These are phyloP conservation scores for Drosophila burlai DNA, from an alignment of 1,140 invertebrate species.

Conservation along the genomic window DNA sequence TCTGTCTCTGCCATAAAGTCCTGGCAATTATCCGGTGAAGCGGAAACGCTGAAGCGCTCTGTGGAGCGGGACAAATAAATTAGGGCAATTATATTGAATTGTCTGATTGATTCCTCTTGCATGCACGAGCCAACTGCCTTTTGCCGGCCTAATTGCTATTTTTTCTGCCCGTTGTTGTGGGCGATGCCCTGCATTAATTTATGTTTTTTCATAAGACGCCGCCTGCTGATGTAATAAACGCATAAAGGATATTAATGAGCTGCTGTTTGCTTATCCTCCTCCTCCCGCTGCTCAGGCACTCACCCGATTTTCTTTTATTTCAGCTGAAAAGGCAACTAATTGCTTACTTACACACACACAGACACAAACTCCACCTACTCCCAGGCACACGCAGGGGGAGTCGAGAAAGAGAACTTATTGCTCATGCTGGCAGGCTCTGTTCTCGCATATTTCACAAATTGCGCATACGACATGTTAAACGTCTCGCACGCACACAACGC, in stretches of 20 bases:
- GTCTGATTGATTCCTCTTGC: constrained; percentile 70
- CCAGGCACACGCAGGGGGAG: background rate
- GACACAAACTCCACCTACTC: constrained; percentile 5
- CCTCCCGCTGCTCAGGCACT: constrained; percentile 1
- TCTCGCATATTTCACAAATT: constrained; percentile 81
- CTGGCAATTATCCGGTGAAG: constrained; percentile 52
- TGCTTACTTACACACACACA: constrained; percentile 69
- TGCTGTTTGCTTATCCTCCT: constrained; percentile 67
- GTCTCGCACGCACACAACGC: constrained; percentile 52
- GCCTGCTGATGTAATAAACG: constrained; percentile 75
- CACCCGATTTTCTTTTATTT: constrained; percentile 76
- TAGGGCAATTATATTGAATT: constrained; percentile 72
- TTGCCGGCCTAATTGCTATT: constrained; percentile 58
- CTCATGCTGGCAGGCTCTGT: constrained; percentile 65
- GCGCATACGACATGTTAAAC: constrained; percentile 83
- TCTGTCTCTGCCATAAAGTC: background rate
- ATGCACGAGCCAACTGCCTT: constrained; percentile 43
- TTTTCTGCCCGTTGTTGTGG: constrained; percentile 32
- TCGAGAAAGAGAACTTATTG: constrained; percentile 60
- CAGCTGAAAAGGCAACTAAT: constrained; percentile 83
- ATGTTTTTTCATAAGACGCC: constrained; percentile 69
- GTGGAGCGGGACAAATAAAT: constrained; percentile 60
- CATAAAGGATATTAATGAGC: constrained; percentile 83
- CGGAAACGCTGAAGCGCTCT: constrained; percentile 20
- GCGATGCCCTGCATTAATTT: constrained; percentile 64